Conservation (phyloP, 2,113 vertebrate species). For the Eonycteris spelaea region DNA sequence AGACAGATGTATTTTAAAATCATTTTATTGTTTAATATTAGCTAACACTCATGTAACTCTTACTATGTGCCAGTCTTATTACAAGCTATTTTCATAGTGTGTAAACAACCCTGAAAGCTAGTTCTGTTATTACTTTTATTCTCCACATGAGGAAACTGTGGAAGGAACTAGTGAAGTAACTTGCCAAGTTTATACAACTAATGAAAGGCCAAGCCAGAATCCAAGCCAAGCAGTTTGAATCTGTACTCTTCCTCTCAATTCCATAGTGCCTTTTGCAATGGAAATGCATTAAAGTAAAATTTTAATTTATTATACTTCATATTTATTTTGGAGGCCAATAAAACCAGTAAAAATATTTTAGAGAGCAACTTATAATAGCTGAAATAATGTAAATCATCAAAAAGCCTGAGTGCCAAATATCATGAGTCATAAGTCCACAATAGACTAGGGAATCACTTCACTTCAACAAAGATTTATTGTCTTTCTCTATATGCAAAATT, state of each 20-base stretch:
- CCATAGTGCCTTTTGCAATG: background rate
- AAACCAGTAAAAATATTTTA: background rate
- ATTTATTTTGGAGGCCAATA: background rate
- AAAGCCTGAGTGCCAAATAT: background rate
- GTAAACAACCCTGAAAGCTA: background rate
- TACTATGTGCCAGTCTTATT: background rate
- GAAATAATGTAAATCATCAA: background rate
- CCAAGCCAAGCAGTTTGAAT: background rate
- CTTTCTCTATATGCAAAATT: background rate
- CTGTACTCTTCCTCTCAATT: background rate
- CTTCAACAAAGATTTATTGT: background rate
- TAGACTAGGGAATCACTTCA: background rate
- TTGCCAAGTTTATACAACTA: background rate
- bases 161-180: background rate
- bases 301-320: background rate
- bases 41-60: background rate
- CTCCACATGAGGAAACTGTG: background rate
- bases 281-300: background rate
- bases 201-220: background rate
- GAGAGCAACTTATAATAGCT: background rate
- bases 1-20: background rate
- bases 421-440: background rate
- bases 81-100: background rate
- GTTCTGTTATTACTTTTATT: background rate
- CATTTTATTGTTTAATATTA: background rate